These are phyloP conservation scores for Trachelus iudaicus DNA, from an alignment of 2,888 invertebrate species.

Conservation along the genomic window DNA sequence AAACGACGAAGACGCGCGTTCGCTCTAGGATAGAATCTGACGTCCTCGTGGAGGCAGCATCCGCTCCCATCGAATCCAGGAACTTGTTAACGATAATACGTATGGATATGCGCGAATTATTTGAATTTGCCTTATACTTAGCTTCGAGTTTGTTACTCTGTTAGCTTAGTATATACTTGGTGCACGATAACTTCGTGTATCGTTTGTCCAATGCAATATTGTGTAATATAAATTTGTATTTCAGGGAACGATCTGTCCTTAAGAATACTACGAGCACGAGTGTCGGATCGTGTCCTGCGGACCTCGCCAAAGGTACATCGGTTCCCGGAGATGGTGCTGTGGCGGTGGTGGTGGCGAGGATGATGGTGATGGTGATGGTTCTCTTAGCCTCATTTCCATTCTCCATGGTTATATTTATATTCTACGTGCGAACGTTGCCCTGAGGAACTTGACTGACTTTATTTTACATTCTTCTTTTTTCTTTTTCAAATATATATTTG, in stretches of 20 bases:
- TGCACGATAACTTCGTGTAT: not conserved
- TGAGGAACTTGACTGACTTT: not conserved
- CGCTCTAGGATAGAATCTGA: no score
- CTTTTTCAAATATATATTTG: not conserved
- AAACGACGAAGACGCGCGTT: no score
- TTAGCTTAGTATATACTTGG: not conserved
- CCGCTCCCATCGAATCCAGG: no score
- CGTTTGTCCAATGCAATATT: not conserved
- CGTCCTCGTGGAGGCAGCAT: no score
- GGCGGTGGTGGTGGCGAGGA: slow-evolving; percentile 10
- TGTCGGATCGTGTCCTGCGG: slow-evolving; percentile 26
- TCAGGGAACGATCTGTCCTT: slow-evolving; percentile 27
- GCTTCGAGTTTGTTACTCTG: not conserved
- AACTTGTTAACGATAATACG: no score
- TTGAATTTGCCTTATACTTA: no score
- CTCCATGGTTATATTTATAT: slow-evolving; percentile 1
- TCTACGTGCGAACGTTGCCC: not conserved
- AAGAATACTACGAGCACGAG: slow-evolving; percentile 39
- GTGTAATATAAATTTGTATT: not conserved
- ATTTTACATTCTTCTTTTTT: not conserved
- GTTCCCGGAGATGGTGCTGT: slow-evolving; percentile 17
- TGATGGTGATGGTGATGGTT: slow-evolving; percentile 27
- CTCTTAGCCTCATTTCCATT: slow-evolving; percentile 41
- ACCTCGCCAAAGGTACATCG: slow-evolving; percentile 26
- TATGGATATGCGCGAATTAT: no score